A percentile compares a stretch with the other conserved stretches of the same genome.
These are phyloP conservation scores for Melanerpes aurifrons DNA, from an alignment of 2,113 vertebrate species.

Conservation along the genomic window DNA sequence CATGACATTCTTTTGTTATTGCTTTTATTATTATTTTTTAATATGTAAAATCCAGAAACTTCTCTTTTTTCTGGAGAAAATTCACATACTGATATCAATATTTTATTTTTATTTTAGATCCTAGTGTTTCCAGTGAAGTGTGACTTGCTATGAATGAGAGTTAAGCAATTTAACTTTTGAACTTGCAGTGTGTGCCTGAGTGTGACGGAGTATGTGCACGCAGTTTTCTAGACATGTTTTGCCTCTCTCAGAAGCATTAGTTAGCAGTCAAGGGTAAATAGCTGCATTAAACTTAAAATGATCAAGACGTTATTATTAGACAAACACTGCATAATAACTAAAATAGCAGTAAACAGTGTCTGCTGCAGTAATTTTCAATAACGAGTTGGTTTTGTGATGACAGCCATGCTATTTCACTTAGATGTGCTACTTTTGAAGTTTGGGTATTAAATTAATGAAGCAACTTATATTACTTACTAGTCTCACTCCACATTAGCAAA, in stretches of 20 bases:
- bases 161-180: background rate
- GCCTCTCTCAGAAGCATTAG: background rate
- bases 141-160: background rate
- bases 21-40: background rate
- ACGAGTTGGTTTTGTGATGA: background rate
- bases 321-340: background rate
- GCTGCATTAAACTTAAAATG: background rate
- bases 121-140: background rate
- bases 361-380: background rate
- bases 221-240: background rate
- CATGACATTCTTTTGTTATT: background rate
- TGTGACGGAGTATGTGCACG: background rate
- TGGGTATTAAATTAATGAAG: conserved; percentile 32
- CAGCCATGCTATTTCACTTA: background rate
- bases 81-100: background rate
- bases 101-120: background rate
- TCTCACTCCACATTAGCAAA: background rate
- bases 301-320: background rate
- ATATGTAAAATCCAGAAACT: background rate
- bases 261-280: background rate
- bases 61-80: background rate
- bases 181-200: background rate
- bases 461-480: conserved; percentile 14
- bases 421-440: background rate
- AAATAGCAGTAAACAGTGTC: background rate